phyloP scores from a whole-genome alignment of 2,113 vertebrate species.

The Uria aalge region DNA sequence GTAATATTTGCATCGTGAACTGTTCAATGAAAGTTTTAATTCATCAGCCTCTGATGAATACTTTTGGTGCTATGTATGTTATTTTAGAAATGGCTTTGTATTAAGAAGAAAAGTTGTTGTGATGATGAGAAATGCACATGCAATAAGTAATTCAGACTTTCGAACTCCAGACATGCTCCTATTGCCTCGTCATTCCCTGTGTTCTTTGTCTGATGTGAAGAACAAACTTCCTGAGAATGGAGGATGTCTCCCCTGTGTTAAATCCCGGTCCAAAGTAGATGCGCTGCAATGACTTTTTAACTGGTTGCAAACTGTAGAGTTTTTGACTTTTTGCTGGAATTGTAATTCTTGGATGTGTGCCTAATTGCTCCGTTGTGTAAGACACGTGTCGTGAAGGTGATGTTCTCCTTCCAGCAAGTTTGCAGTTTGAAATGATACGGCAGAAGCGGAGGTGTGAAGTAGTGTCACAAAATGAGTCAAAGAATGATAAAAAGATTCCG shows the following conservation, averaged over 20 bases:
- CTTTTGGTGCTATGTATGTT: neutral
- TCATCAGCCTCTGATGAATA: neutral
- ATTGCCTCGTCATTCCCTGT: neutral
- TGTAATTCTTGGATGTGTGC: neutral
- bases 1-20: neutral
- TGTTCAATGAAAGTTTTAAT: neutral
- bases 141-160: neutral
- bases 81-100: neutral
- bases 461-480: neutral
- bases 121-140: neutral
- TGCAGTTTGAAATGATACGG: neutral
- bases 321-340: neutral
- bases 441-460: neutral
- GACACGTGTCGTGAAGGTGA: neutral
- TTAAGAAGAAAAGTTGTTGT: neutral
- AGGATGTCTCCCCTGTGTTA: neutral
- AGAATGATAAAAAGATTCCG: neutral
- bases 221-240: neutral
- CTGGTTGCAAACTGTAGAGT: neutral
- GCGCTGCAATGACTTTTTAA: neutral
- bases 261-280: neutral
- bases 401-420: neutral
- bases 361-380: neutral
- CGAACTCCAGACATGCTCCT: neutral
- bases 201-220: neutral